These are phyloP conservation scores for Papilio polyxenes DNA, from an alignment of 1,140 invertebrate species.

Conservation along the genomic window DNA sequence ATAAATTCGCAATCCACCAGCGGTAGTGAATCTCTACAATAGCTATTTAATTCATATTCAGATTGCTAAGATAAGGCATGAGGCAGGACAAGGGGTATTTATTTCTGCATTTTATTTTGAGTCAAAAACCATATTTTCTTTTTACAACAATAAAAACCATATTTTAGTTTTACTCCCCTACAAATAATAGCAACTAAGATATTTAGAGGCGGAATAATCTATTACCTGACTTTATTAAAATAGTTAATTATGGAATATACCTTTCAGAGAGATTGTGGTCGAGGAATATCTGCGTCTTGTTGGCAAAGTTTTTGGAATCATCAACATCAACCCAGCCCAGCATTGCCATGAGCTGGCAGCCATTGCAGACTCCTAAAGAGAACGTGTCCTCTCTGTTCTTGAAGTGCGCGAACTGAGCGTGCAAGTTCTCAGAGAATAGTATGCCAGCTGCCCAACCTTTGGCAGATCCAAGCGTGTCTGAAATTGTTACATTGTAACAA, in stretches of 20 bases:
- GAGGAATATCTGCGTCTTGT: slow-evolving; percentile 86
- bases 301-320: slow-evolving; percentile 49
- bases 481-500: slow-evolving; percentile 41
- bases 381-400: slow-evolving; percentile 90
- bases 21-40: not conserved
- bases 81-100: too few species aligned
- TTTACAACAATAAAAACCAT: too few species aligned
- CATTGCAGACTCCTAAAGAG: slow-evolving; percentile 98
- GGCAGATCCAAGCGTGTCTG: slow-evolving; percentile 97
- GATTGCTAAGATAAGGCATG: not conserved
- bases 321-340: slow-evolving; percentile 87
- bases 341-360: slow-evolving; percentile 96
- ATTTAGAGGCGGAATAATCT: too few species aligned
- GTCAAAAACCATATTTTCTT: too few species aligned
- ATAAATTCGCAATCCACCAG: too few species aligned
- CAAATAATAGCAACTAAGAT: too few species aligned
- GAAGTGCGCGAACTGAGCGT: slow-evolving; percentile 88
- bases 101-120: too few species aligned
- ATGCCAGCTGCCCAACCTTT: slow-evolving; percentile 98
- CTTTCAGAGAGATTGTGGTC: slow-evolving; percentile 92
- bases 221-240: too few species aligned
- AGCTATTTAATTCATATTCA: not conserved
- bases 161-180: too few species aligned
- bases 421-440: slow-evolving; percentile 85
- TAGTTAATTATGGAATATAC: slow-evolving; percentile 45